Evolutionary conservation across 2,113 vertebrate species (phyloP), one percentile per base, ranked within the genome.

Genomic region (Petromus typicus): DNA sequence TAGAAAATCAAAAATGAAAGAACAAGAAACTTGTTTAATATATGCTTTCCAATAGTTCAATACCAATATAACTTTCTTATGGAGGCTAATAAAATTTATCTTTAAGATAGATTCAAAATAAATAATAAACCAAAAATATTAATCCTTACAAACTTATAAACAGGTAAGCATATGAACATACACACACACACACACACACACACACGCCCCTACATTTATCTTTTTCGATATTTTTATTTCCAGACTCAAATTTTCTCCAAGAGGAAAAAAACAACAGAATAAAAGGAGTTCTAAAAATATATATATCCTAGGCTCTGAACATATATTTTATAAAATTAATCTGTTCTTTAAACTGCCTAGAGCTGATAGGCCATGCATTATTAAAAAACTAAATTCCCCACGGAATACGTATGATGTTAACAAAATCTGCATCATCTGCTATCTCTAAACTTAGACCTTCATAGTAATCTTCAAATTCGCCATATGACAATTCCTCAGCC

Each of bases 391-490:
- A 99, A 97, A 99, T 98, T 83, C 98, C 98, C 99, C 99, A 99
- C 1, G 97, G 97, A 95, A 95, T 98, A 92, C 97, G 95, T 96
- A 99, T 96, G 56, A 98, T 96, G 93, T 96, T 98, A 96, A 98
- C 96, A 98, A 99, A 99, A 95, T 98, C 98, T 97, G 98, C 98
- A 90, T 99, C 98, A 57, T 86, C 82, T 75, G 45, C 1, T 32
- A 99, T 98, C 94, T 94, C 98, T 69, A 98, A 85, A 97, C 99
- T 99, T 96, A 99, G 97, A 82, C 98, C 99, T 98, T 99, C 99
- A 89, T 99, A 99, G 96, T 98, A 99, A 97, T 98, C 98, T 98
- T 99, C 99, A 86, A 99, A 99, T 97, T 99, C 99, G 48, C 98
- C 97, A 63, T 98, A 99, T 1, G 98, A 98, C 37, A 99, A 98